A percentile compares a stretch with the other conserved stretches of the same genome.
Conservation (phyloP, 2,888 invertebrate species). For the Brenthis daphne region DNA sequence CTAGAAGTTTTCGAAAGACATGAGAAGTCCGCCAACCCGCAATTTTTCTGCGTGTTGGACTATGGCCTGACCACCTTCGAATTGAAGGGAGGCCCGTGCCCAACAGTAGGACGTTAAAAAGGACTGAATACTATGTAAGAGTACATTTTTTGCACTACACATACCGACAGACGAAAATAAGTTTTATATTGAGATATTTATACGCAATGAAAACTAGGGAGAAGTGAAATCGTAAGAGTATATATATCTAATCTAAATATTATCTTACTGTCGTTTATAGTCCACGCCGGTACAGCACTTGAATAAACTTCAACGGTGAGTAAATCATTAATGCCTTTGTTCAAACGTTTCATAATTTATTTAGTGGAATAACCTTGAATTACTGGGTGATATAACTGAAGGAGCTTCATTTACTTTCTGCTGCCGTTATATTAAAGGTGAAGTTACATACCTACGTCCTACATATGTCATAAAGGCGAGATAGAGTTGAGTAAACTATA, state of each 20-base stretch:
- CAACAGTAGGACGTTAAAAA: no score
- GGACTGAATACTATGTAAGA: no score
- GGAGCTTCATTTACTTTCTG: slow-evolving; percentile 1
- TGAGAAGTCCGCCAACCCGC: no score
- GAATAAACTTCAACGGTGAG: slow-evolving; percentile 18
- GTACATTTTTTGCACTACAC: no score
- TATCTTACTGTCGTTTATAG: neutral
- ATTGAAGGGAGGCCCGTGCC: no score
- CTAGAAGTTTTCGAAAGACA: no score
- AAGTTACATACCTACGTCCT: neutral
- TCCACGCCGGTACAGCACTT: slow-evolving; percentile 11
- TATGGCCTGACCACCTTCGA: no score
- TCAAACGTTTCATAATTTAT: slow-evolving; percentile 15
- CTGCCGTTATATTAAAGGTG: slow-evolving; percentile 1
- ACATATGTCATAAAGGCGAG: neutral
- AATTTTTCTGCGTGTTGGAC: no score
- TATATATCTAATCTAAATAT: neutral
- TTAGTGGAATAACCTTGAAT: slow-evolving; percentile 20
- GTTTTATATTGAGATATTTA: no score
- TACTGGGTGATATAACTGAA: slow-evolving; percentile 1
- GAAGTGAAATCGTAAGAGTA: neutral
- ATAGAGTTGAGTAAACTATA: neutral
- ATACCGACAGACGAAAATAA: no score
- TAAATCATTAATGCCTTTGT: slow-evolving; percentile 29
- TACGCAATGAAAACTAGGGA: neutral